Conservation (phyloP, 2,888 invertebrate species). For the Hermodice carunculata region DNA sequence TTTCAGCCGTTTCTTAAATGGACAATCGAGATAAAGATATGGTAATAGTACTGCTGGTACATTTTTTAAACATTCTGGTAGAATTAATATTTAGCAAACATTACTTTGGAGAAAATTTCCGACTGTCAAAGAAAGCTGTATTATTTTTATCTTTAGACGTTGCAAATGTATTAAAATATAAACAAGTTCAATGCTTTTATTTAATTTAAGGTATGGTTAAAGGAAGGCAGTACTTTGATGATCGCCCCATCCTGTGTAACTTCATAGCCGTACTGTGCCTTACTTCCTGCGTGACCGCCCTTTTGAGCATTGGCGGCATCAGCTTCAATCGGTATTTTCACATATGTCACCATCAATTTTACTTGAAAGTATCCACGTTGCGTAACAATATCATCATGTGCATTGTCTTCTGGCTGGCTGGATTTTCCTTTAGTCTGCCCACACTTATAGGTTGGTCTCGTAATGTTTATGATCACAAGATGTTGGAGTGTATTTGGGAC, state of each 20-base stretch:
- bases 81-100: too few species aligned
- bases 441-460: constrained; percentile 47
- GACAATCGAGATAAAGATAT: too few species aligned
- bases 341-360: constrained; percentile 35
- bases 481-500: constrained; percentile 54
- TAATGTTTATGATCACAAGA: constrained; percentile 49
- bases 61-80: too few species aligned
- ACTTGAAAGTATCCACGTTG: constrained; percentile 42
- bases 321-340: constrained; percentile 38
- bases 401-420: constrained; percentile 41
- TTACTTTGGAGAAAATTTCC: too few species aligned
- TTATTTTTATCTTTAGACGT: too few species aligned
- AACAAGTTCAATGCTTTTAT: too few species aligned
- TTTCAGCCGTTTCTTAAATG: too few species aligned
- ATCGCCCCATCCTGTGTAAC: constrained; percentile 29
- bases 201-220: constrained; percentile 21
- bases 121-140: too few species aligned
- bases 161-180: too few species aligned
- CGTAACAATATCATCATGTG: constrained; percentile 43
- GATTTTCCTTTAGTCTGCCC: constrained; percentile 42
- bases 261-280: constrained; percentile 36
- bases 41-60: too few species aligned
- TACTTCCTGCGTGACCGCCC: constrained; percentile 34
- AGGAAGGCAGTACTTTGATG: constrained; percentile 26
- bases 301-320: constrained; percentile 39